Evolutionary conservation across 2,888 invertebrate genomes (phyloP).

Genomic region (Trachelus stipa): DNA sequence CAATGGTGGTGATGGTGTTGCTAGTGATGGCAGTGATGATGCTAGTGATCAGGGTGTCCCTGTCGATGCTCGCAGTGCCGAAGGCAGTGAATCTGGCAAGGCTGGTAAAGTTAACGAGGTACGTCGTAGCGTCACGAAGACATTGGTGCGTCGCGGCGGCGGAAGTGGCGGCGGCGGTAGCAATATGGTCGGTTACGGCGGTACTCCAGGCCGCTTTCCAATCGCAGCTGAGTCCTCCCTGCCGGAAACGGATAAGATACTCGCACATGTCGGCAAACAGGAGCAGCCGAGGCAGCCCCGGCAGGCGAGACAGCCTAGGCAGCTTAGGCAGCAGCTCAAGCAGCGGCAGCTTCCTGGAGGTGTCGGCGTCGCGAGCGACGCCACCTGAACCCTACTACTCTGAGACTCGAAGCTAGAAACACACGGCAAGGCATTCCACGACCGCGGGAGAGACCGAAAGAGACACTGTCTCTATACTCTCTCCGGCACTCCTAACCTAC

Average conservation of each 20-base stretch:
- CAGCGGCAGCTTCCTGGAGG: neutral
- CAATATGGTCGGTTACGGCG: neutral
- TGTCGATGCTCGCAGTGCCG: neutral
- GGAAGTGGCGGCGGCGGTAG: neutral
- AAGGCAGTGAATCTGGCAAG: neutral
- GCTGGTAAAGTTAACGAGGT: slow-evolving; percentile 5
- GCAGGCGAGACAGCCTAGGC: neutral
- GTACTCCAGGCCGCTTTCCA: neutral
- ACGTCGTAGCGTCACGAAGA: slow-evolving; percentile 18
- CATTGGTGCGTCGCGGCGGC: slow-evolving; percentile 12
- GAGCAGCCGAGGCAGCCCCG: neutral
- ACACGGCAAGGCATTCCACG: slow-evolving; percentile 46
- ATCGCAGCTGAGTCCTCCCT: neutral
- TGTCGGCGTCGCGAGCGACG: slow-evolving; percentile 23
- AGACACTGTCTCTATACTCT: neutral
- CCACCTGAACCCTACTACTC: slow-evolving; percentile 37
- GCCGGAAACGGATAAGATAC: neutral
- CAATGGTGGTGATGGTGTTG: slow-evolving; percentile 1
- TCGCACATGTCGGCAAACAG: neutral
- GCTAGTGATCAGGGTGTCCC: slow-evolving; percentile 3
- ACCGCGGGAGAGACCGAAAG: slow-evolving; percentile 26
- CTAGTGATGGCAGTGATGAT: slow-evolving; percentile 5
- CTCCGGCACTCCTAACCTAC: slow-evolving; percentile 9
- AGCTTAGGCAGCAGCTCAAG: neutral
- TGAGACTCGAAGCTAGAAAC: slow-evolving; percentile 32